Evolutionary conservation across 2,888 invertebrate species (phyloP), one percentile per base, ranked within the genome.

Genomic region (Drosophila helvetica): DNA sequence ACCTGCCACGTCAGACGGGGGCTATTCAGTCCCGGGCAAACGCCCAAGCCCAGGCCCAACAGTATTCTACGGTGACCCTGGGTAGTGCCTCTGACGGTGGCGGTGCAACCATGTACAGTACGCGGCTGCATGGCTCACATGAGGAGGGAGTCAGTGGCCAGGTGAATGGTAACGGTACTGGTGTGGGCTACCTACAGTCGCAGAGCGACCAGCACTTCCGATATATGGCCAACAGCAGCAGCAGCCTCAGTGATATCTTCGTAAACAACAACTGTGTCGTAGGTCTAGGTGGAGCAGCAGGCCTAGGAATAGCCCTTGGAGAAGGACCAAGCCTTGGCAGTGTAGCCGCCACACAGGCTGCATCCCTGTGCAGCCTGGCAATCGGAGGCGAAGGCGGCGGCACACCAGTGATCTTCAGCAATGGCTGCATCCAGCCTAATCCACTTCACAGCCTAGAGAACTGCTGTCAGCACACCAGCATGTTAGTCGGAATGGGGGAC

Each of bases 191-290:
- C 27, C 75, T 90, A 12, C 89, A 91, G 46, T 92, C 92, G 22
- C 91, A 91, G 74, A 92, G 91, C 78, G 91, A 92, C 74, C 92
- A 92, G 63, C 91, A 92, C 60, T 92, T 92, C 74, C 90, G 88
- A 64, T 91, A 90, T 58, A 89, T 90, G 78, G 88, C 87, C 61
- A 91, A 90, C 70, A 92, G 90, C 77, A 91, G 84, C 77, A 91
- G 89, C 78, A 92, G 90, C 62, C 85, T 92, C 63, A 92, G 92
- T 90, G 92, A 92, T 87, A 92, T 91, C 53, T 92, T 91, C 78
- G 88, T 91, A 71, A 92, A 91, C 80, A 91, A 91, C 70, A 91
- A 89, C 70, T 91, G 89, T 68, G 77, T 80, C 52, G 89, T 84
- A 5, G 89, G 82, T 18, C 33, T 67, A 8, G 72, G 67, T 9